phyloP scores from a whole-genome alignment of 2,888 invertebrate species.

The Metacarcinus magister region DNA sequence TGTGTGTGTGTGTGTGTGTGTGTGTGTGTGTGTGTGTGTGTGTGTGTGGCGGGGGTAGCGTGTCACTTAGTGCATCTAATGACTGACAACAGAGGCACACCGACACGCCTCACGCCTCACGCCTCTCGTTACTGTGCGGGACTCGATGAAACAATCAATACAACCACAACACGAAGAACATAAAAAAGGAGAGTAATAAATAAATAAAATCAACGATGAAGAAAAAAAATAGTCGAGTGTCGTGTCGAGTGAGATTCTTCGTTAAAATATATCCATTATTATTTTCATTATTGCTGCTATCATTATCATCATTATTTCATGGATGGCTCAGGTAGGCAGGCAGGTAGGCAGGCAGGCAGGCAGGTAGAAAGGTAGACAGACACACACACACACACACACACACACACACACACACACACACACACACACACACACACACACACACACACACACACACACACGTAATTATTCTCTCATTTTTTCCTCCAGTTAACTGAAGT shows the following conservation, averaged over 20 bases:
- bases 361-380: background rate
- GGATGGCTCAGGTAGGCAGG: background rate
- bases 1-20: background rate
- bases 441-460: constrained; percentile 39
- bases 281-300: background rate
- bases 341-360: background rate
- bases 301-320: background rate
- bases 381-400: background rate
- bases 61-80: background rate
- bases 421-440: constrained; percentile 28
- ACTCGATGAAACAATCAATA: constrained; percentile 19
- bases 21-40: constrained; percentile 21
- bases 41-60: background rate
- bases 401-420: constrained; percentile 35
- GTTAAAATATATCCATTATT: background rate
- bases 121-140: background rate
- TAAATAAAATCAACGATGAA: background rate
- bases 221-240: background rate
- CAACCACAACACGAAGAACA: background rate
- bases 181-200: background rate
- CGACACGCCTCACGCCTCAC: background rate
- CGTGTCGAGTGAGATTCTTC: background rate
- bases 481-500: background rate
- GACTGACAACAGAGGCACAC: background rate
- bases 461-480: background rate